Base-by-base conservation (phyloP, 2,113 vertebrate species). In the Tenrec ecaudatus region DNA sequence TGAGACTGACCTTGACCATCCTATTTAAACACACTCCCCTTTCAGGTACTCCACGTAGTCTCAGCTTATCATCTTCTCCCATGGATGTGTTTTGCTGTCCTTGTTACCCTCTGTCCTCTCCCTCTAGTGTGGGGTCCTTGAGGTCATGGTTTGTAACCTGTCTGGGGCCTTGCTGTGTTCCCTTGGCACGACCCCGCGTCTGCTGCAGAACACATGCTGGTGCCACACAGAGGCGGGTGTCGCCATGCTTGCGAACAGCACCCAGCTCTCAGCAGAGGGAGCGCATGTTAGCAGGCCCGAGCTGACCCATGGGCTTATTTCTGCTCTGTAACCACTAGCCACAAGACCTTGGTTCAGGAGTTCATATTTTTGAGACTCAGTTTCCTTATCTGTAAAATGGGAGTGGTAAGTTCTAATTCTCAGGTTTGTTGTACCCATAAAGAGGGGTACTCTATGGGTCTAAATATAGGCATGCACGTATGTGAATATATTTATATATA, bases 301-400 rank as follows among this genome's bases (percentile, higher is more conserved):
- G 81, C 6, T 27, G 29, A 66, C 73, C 43, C 29, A 64, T 82
- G 62, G 33, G 27, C 38, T 78, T 68, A 22, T 85, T 90, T 68
- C 19, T 66, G 43, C 23, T 68, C 22, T 58, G 20, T 22, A 25
- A 17, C 40, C 14, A 60, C 36, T 43, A 36, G 53, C 33, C 2
- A 31, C 0, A 57, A 76, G 36, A 79, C 9, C 25, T 85, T 78
- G 11, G 40, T 71, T 20, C n/a, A 73, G 19, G n/a, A n/a, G 29
- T 36, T 1, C 83, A 4, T 10, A 87, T 79, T 47, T n/a, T 68
- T n/a, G 5, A 78, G 31, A 14, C 43, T 89, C 64, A 17, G 33
- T 82, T 91, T 96, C 68, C 33, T 94, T 71, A 57, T 58, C 57
- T 36, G 6, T n/a, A 43, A 64, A 75, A 53, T n/a, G 29, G 60